Conservation (phyloP, 2,797 vertebrate species). For the Hirundo rustica region DNA sequence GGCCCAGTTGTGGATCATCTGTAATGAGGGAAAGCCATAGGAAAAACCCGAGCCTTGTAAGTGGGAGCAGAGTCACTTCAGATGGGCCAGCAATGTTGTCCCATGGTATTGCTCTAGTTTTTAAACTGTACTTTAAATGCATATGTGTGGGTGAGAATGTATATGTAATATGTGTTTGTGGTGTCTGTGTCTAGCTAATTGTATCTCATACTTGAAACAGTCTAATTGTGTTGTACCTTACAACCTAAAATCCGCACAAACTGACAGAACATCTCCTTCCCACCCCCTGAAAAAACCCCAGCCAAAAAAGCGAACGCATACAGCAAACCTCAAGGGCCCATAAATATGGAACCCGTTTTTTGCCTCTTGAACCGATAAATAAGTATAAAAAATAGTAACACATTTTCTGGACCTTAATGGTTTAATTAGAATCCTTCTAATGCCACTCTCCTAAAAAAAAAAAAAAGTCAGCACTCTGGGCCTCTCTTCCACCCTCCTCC, state of each 20-base stretch:
- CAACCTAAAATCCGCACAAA: background rate
- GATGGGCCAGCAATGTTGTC: background rate
- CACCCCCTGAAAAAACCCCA: rapidly evolving
- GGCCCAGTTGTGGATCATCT: background rate
- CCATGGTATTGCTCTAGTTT: background rate
- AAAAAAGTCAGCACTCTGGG: background rate
- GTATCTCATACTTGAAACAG: background rate
- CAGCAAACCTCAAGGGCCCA: background rate
- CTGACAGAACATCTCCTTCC: background rate
- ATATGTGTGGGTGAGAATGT: conserved; percentile 22
- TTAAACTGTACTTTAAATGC: background rate
- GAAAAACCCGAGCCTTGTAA: background rate
- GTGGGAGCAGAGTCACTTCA: background rate
- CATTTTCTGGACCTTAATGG: background rate
- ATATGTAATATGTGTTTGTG: background rate
- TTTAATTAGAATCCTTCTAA: background rate
- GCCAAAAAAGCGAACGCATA: background rate
- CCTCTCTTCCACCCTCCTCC: background rate
- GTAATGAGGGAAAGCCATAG: background rate
- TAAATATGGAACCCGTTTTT: background rate
- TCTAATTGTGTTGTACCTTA: background rate
- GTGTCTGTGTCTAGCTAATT: conserved; percentile 32
- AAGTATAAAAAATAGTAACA: background rate
- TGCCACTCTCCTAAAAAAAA: background rate
- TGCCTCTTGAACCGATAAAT: background rate